These are phyloP conservation scores for Sorex maritimensis DNA, from an alignment of 2,797 vertebrate species.

Conservation along the genomic window DNA sequence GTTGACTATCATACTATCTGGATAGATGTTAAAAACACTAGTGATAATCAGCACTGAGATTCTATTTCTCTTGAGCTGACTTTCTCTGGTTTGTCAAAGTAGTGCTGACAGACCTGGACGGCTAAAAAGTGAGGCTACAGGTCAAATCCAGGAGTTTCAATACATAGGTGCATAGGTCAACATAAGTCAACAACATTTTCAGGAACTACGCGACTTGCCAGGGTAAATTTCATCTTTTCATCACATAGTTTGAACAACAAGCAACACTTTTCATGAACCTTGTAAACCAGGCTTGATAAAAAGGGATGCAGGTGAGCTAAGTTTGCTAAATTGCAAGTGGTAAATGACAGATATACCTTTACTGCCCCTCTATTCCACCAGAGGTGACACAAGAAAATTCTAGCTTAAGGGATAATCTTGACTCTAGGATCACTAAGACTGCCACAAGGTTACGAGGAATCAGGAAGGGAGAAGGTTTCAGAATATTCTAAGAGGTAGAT, in stretches of 20 bases:
- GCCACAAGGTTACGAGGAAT: not conserved
- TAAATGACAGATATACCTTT: not conserved
- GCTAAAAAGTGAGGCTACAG: not conserved
- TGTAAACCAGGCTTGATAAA: not conserved
- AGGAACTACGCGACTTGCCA: not conserved
- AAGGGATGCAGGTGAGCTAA: not conserved
- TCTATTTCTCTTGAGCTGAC: not conserved
- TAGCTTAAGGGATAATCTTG: conserved; percentile 1
- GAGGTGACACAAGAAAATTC: conserved; percentile 31
- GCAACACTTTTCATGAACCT: not conserved
- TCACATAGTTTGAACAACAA: not conserved
- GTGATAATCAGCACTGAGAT: not conserved
- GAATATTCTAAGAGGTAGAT: conserved; percentile 61
- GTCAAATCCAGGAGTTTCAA: not conserved
- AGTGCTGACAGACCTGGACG: not conserved
- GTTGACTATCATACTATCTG: not conserved
- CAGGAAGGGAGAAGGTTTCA: conserved; percentile 64
- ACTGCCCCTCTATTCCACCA: not conserved
- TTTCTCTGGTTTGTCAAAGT: not conserved
- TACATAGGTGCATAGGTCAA: not conserved
- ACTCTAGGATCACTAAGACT: not conserved
- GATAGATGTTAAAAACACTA: not conserved
- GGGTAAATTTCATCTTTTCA: conserved; percentile 5
- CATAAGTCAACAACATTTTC: not conserved
- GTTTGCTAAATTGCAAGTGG: not conserved